Conservation (phyloP, 2,113 vertebrate genomes). For the Pagrus major region DNA sequence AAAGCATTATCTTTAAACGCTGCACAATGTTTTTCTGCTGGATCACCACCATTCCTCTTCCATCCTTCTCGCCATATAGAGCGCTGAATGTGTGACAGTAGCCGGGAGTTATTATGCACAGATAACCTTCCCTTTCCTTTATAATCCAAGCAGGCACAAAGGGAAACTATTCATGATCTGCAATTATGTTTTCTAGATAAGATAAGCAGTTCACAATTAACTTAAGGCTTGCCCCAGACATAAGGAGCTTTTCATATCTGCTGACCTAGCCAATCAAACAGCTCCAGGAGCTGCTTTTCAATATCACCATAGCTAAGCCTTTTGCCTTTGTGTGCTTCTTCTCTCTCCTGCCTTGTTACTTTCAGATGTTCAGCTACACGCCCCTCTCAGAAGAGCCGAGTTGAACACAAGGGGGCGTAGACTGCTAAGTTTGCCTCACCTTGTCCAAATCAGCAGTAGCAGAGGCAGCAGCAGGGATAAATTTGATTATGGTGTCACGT, state of each 20-base stretch:
- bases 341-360: slow-evolving; percentile 18
- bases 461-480: slow-evolving; percentile 46
- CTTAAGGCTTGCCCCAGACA: slow-evolving; percentile 70
- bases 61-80: slow-evolving; percentile 16
- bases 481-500: slow-evolving; percentile 69
- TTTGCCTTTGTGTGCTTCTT: slow-evolving; percentile 52
- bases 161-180: slow-evolving; percentile 71
- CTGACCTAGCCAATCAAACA: slow-evolving; percentile 78
- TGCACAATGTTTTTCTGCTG: slow-evolving; percentile 36
- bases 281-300: slow-evolving; percentile 57
- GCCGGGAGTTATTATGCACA: slow-evolving; percentile 59
- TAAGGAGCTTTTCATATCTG: slow-evolving; percentile 77
- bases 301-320: slow-evolving; percentile 53
- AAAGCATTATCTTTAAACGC: slow-evolving; percentile 44
- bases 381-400: slow-evolving; percentile 22
- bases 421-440: slow-evolving; percentile 75
- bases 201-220: slow-evolving; percentile 81
- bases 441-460: slow-evolving; percentile 44
- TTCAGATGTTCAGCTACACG: slow-evolving; percentile 32
- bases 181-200: slow-evolving; percentile 82
- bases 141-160: slow-evolving; percentile 69
- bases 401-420: slow-evolving; percentile 85
- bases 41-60: slow-evolving; percentile 42
- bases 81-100: slow-evolving; percentile 55
- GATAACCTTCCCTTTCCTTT: slow-evolving; percentile 75